Base-by-base conservation (phyloP, 1,140 invertebrate genomes). In the Protaetia brevitarsis region DNA sequence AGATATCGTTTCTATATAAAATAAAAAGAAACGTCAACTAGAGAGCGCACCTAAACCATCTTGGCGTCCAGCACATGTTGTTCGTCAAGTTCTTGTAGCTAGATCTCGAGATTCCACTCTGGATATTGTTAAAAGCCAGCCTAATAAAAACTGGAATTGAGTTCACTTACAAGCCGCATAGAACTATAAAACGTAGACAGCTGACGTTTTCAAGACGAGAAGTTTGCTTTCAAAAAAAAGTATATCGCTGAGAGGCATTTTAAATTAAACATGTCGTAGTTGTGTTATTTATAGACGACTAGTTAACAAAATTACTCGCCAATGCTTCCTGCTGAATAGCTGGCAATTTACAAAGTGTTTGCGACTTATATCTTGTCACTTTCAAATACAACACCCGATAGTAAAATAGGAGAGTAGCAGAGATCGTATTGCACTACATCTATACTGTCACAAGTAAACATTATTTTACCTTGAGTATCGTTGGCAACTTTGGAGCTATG, bases 141-240 rank as follows among this genome's bases (percentile, higher is more conserved):
- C 41, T 51, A 51, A 51, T 21, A 51, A 51, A 51, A 51, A 51
- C 41, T 51, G 41, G 41, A 51, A 51, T 51, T 51, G 41, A 51
- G 41, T 51, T 51, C 41, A 51, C 41, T 51, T 51, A 51, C 41
- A 51, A 19, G 41, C 41, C 21, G 21, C 19, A 19, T 23, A 19
- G 16, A 51, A 51, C 41, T 51, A 51, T 51, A 51, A 51, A 51
- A 51, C 41, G 41, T 23, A 51, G 41, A 51, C 41, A 51, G 41
- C 41, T 51, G 41, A 51, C 41, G 41, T 16, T 19, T 51, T 16
- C 41, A 51, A 19, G 41, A 51, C 41, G 19, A 51, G 41, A 51
- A 16, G 41, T 51, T 51, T 19, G 13, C 19, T 51, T 19, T 51
- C 19, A 23, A 51, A 51, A 51, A 51, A 23, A 51, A 23, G 41